These are phyloP conservation scores for Garra rufa DNA, from an alignment of 2,113 vertebrate species.

Conservation along the genomic window DNA sequence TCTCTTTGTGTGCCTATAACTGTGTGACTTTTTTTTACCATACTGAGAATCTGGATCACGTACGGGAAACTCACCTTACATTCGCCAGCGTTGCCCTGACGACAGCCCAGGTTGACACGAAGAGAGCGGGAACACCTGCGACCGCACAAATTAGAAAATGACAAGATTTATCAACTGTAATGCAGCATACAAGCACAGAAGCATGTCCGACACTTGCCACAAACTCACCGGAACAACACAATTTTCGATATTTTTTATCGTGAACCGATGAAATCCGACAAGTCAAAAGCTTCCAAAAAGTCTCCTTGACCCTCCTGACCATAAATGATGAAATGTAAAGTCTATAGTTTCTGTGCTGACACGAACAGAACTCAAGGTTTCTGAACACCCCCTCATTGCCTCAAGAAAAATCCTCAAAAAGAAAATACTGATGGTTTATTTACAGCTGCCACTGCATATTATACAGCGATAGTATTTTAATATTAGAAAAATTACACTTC, in stretches of 20 bases:
- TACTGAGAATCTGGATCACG: neutral
- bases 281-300: neutral
- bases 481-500: neutral
- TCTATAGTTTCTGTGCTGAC: too few species aligned
- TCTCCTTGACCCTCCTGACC: neutral
- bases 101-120: conserved; percentile 84
- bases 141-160: conserved; percentile 3
- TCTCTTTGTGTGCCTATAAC: neutral
- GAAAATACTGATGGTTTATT: neutral
- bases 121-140: conserved; percentile 83
- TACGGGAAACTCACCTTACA: conserved; percentile 75
- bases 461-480: neutral
- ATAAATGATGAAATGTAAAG: too few species aligned
- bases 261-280: neutral
- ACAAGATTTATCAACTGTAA: neutral
- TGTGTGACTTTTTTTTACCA: neutral
- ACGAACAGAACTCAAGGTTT: too few species aligned
- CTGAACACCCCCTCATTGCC: too few species aligned
- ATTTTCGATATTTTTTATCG: neutral
- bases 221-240: neutral
- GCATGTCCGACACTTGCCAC: neutral
- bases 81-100: conserved; percentile 82
- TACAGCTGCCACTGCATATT: neutral
- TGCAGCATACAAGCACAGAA: conserved; percentile 2
- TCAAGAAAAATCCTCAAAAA: too few species aligned